Conservation (phyloP, 2,113 vertebrate species). For the Dromas ardeola region DNA sequence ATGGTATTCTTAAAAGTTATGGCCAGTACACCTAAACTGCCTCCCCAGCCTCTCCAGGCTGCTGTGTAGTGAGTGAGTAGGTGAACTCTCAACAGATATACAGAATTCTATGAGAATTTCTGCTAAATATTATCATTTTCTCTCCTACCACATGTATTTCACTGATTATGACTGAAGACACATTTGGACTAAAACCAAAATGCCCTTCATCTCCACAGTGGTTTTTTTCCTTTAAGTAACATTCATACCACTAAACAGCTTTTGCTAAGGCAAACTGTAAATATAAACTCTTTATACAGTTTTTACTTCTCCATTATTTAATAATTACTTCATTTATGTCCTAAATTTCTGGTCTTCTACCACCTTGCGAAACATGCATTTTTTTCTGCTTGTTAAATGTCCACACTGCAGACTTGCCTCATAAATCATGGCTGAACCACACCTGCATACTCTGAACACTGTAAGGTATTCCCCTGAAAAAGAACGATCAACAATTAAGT, state of each 20-base stretch:
- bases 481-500: background rate
- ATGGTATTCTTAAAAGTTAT: background rate
- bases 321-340: background rate
- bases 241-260: background rate
- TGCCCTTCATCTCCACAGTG: background rate
- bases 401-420: background rate
- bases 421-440: background rate
- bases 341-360: background rate
- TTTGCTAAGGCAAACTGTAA: background rate
- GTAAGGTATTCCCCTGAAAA: background rate
- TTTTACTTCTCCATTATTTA: background rate
- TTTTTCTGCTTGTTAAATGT: background rate
- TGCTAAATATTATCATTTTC: background rate
- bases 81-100: background rate
- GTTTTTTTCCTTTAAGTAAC: background rate
- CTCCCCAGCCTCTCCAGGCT: no score
- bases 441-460: background rate
- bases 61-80: fast-evolving
- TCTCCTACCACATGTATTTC: background rate
- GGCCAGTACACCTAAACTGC: background rate
- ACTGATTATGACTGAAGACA: background rate
- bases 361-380: background rate
- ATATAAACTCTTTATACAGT: background rate
- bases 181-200: background rate
- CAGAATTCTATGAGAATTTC: background rate